Base-by-base conservation (phyloP, 2,888 invertebrate species). In the Anticlea derivata region DNA sequence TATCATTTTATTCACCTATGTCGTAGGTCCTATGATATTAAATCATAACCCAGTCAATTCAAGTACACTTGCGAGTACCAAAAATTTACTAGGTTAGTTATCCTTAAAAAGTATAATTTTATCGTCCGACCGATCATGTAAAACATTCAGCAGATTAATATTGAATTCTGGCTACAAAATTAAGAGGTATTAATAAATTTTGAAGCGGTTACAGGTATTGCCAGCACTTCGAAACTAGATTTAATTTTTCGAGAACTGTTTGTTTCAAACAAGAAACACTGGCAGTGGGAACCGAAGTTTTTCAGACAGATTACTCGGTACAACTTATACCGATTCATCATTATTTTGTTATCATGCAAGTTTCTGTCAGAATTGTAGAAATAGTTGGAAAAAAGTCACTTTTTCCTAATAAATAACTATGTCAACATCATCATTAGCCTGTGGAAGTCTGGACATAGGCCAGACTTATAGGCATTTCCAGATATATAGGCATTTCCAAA, bases 201-300 rank as follows among this genome's bases (percentile, higher is more conserved):
- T n/a, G 45, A 45, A 39, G 29, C 20, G 27, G 27, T 22, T 10
- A 12, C 30, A 41, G 50, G 23, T 34, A 50, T 37, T 33, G 31
- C 39, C 22, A 22, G 2, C 23, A 39, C 37, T 52, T 51, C n/a
- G 38, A 38, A 68, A 65, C 64, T 63, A 46, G 61, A 55, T 63
- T 68, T 65, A 63, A 66, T 66, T 68, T 66, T 64, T 62, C 67
- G 65, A 63, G 63, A 73, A 65, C 66, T 65, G 58, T 66, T 48
- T 50, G 66, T 55, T 68, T 68, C 70, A 30, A 69, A 70, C 67
- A 68, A 70, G 74, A 64, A 68, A 65, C 68, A 66, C 62, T 45
- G 43, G 64, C 49, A 65, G 64, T 65, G 52, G 56, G 45, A 52
- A 58, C 51, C 53, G 57, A 72, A 75, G 66, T 73, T 74, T 61